Conservation (phyloP, 2,888 invertebrate species). For the Amphipoea lucens region DNA sequence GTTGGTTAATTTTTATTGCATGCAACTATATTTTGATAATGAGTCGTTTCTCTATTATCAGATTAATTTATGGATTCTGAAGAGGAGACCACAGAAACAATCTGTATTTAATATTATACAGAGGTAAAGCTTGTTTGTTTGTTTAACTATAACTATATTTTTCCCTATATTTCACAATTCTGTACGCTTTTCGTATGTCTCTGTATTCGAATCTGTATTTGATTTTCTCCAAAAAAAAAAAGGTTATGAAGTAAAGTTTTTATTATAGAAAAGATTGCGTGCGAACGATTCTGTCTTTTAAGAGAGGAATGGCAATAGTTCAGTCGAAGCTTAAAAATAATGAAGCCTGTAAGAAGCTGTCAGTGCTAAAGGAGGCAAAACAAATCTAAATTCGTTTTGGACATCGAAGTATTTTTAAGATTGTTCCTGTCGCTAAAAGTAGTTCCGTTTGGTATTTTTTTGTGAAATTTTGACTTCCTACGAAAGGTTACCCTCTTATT, state of each 20-base stretch:
- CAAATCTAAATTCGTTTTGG: neutral
- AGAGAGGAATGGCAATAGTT: slow-evolving; percentile 52
- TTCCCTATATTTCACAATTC: neutral
- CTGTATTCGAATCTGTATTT: slow-evolving; percentile 19
- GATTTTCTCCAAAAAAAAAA: slow-evolving; percentile 21
- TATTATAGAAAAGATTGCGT: neutral
- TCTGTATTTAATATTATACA: too few species aligned
- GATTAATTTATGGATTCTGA: too few species aligned
- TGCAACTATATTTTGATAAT: too few species aligned
- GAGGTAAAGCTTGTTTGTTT: too few species aligned
- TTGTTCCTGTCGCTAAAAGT: neutral
- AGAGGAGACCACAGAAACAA: too few species aligned
- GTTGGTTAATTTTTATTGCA: neutral
- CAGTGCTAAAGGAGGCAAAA: slow-evolving; percentile 5
- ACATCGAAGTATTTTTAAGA: neutral
- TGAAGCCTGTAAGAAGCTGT: neutral
- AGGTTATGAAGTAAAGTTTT: neutral
- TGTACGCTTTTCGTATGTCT: neutral
- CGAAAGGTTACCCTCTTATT: neutral
- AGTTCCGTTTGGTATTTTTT: neutral
- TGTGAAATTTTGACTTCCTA: neutral
- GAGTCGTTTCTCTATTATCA: too few species aligned
- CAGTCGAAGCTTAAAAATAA: slow-evolving; percentile 56
- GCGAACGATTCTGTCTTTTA: slow-evolving; percentile 35
- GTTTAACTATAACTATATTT: too few species aligned